Base-by-base conservation (phyloP, 2,113 vertebrate species). In the Acanthisitta chloris region DNA sequence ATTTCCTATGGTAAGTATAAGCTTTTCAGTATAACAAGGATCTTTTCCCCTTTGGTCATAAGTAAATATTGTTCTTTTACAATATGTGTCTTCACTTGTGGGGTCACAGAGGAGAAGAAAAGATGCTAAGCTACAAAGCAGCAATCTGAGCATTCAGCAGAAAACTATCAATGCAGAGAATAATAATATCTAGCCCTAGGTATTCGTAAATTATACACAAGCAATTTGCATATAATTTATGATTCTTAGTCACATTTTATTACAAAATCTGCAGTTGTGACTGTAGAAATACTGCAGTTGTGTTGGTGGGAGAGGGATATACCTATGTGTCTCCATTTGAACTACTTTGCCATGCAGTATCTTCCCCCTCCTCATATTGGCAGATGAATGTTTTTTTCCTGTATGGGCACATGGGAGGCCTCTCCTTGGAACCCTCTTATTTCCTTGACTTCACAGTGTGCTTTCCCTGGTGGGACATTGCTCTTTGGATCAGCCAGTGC, bases 161-260 rank as follows among this genome's bases (percentile, higher is more conserved):
- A 93, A 86, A 95, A 72, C 58, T 76, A 42, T 93, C 88, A 93
- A 92, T 74, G 93, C 90, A 70, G 79, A 81, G 93, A 96, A 96
- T 92, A 96, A 89, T 92, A 95, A 94, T 92, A 86, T 86, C 76
- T 95, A 95, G 94, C 92, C 96, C 55, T 93, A 95, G 96, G 94
- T 95, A 86, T 92, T 93, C 0, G 46, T 96, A 93, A 97, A 96
- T 96, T 95, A 93, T 96, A 93, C 64, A 94, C 71, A 90, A 95
- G 90, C 25, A 71, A 86, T 95, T 97, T 96, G 51, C 94, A 96
- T 96, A 86, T 86, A 81, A 93, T 92, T 96, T 90, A 90, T 84
- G 72, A 88, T 86, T 96, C 92, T 81, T 81, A 83, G 59, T 59
- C 79, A 92, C 21, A 25, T 67, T 51, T 92, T 67, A 84, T 92